Conservation (phyloP, 2,888 invertebrate species). For the Nomada ruficornis region DNA sequence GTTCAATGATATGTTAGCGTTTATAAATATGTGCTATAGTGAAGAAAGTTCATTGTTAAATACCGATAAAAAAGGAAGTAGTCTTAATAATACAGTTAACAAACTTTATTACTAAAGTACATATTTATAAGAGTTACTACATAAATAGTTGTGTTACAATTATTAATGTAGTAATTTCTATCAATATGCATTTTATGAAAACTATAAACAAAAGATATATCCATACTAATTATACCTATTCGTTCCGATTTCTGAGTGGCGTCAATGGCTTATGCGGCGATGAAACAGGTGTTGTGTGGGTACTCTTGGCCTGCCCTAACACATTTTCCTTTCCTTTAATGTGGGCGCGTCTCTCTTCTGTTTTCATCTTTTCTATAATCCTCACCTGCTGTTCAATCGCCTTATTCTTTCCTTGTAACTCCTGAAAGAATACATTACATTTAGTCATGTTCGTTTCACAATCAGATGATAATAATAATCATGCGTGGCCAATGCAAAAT, state of each 20-base stretch:
- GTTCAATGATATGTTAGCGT: conserved; percentile 3
- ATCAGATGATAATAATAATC: not conserved
- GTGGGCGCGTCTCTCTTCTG: conserved; percentile 78
- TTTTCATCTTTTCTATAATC: conserved; percentile 83
- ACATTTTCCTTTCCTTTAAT: conserved; percentile 85
- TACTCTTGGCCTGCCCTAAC: conserved; percentile 78
- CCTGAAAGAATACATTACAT: conserved; percentile 65
- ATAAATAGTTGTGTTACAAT: conserved; percentile 9
- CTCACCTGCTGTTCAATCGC: conserved; percentile 79
- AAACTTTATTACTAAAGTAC: not conserved
- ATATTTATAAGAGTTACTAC: conserved; percentile 12
- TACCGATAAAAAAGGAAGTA: not conserved
- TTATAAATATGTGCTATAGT: conserved; percentile 19
- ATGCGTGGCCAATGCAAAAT: not conserved
- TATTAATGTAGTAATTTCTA: conserved; percentile 7
- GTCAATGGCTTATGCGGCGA: conserved; percentile 82
- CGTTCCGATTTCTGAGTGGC: conserved; percentile 85
- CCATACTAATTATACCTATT: conserved; percentile 62
- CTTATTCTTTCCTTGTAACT: conserved; percentile 72
- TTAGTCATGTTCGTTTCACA: not conserved
- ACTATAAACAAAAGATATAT: not conserved
- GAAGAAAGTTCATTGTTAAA: not conserved
- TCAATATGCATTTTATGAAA: not conserved
- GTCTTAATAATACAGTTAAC: not conserved
- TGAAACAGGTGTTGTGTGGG: conserved; percentile 73